These are phyloP conservation scores for Myiozetetes cayanensis DNA, from an alignment of 2,113 vertebrate species.

Conservation along the genomic window DNA sequence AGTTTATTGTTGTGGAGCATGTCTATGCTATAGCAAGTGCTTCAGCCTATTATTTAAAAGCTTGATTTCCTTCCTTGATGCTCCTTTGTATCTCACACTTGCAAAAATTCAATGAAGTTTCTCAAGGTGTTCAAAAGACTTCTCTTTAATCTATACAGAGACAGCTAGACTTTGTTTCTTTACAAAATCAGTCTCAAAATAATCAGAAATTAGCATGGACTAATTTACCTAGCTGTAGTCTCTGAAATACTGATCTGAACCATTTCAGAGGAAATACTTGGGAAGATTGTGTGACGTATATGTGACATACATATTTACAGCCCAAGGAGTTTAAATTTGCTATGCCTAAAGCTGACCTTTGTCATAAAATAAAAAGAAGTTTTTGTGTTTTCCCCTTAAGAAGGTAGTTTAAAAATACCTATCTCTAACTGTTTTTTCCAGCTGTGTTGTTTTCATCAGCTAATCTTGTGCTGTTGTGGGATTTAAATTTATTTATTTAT, in stretches of 20 bases:
- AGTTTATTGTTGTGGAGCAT: neutral
- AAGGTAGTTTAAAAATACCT: neutral
- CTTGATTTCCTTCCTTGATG: neutral
- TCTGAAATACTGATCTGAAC: neutral
- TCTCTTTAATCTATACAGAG: neutral
- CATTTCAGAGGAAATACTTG: neutral
- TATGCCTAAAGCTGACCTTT: neutral
- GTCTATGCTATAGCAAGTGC: neutral
- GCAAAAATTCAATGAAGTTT: neutral
- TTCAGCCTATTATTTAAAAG: neutral
- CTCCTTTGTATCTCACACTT: neutral
- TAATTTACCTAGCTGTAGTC: neutral
- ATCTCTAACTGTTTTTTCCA: neutral
- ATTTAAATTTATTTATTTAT: slow-evolving; percentile 12
- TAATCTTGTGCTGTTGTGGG: neutral
- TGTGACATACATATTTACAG: neutral
- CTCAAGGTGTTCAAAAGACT: neutral
- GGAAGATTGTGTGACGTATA: neutral
- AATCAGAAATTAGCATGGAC: neutral
- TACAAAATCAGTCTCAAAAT: neutral
- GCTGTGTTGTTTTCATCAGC: neutral
- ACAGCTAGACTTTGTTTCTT: neutral
- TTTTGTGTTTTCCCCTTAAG: neutral
- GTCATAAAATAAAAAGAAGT: neutral
- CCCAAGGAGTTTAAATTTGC: neutral